Conservation (phyloP, 2,113 vertebrate species). For the western clawed frog (Xenopus tropicalis) region DNA sequence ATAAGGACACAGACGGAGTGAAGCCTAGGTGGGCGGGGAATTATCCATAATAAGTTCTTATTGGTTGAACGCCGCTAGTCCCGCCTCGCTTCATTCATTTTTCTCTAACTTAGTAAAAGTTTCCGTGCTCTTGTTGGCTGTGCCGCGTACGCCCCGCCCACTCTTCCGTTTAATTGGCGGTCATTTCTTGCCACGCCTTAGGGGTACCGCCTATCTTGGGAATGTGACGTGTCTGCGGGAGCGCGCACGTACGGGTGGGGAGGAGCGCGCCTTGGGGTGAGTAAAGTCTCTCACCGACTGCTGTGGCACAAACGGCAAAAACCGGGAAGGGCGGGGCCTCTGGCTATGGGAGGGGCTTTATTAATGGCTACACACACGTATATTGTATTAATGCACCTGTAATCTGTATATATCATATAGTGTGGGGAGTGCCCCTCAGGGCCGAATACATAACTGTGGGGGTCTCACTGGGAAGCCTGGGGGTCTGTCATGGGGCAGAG, state of each 20-base stretch:
- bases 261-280: constrained; percentile 17
- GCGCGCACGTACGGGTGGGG: constrained; percentile 12
- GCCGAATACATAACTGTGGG: too few species aligned
- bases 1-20: too few species aligned
- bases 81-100: constrained; percentile 2
- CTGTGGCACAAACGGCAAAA: too few species aligned
- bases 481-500: too few species aligned
- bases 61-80: not conserved
- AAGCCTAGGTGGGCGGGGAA: too few species aligned
- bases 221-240: constrained; percentile 26
- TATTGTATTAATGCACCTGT: too few species aligned
- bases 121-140: not conserved
- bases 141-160: not conserved
- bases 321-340: too few species aligned
- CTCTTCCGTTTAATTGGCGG: not conserved
- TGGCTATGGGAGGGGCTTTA: too few species aligned
- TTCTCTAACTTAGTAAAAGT: fast-evolving
- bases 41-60: not conserved
- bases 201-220: constrained; percentile 10
- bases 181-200: fast-evolving
- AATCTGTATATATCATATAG: too few species aligned
- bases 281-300: not conserved
- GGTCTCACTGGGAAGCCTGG: too few species aligned
- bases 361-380: too few species aligned
- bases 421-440: too few species aligned